Base-by-base conservation (phyloP, 2,888 invertebrate genomes). In the Mechanitis messenoides region DNA sequence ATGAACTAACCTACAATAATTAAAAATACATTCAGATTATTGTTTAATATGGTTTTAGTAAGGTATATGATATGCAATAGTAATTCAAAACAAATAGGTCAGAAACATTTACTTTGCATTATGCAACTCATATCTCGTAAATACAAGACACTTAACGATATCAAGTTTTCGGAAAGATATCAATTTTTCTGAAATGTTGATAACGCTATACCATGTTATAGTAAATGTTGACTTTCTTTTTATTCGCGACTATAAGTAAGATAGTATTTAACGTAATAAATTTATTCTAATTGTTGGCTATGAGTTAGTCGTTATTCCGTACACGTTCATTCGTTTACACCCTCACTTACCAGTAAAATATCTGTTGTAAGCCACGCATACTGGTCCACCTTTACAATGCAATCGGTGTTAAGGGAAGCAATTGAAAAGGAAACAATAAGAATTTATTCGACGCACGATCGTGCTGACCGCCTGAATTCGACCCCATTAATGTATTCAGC, bases 401-500 rank as follows among this genome's bases (percentile, higher is more conserved):
- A 65, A 59, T 59, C 57, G 63, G 53, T 9, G 45, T 63, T 61
- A 60, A 60, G 60, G 46, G 67, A 61, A 59, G 53, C 65, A 68
- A 66, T 71, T 67, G 65, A 57, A 62, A 68, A 69, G 68, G 69
- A 71, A 74, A 76, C 74, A 78, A 76, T 74, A 71, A 69, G 69
- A 66, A 65, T 60, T 64, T 74, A 78, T 76, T 76, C 75, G 63
- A 55, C 63, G 70, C 76, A 76, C 75, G 76, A 69, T 64, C 67
- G 56, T 61, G 68, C 69, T 64, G 69, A 69, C 68, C 64, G 60
- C 60, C 62, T 60, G 61, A 65, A 72, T 69, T 69, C 64, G 61
- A 64, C 68, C 53, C 65, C 69, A 68, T 71, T 71, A 71, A 75
- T 78, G 76, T 75, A 75, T 76, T 75, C 76, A 73, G 71, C 54